Base-by-base conservation (phyloP, 2,888 invertebrate species). In the Drosophila paucipuncta region DNA sequence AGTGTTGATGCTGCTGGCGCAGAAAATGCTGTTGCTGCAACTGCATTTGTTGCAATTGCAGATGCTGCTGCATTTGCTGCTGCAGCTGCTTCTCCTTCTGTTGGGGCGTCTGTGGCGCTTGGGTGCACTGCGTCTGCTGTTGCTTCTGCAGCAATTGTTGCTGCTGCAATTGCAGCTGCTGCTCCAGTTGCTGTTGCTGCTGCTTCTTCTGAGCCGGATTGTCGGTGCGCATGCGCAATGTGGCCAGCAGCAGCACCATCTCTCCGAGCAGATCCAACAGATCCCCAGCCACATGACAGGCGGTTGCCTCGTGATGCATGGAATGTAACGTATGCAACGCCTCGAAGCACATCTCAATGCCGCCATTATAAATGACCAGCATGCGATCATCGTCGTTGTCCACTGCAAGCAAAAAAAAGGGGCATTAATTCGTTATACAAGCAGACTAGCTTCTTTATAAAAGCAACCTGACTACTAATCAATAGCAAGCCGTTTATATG, bases 261-360 rank as follows among this genome's bases (percentile, higher is more conserved):
- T 97, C 96, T 1, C 96, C 95, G 74, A 98, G 94, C 53, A 98
- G 95, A 85, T 98, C 97, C 41, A 97, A 95, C 66, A 98, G 94
- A 93, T 98, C 98, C 4, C 95, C 96, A 0, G 96, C 96, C 22
- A 97, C 96, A 92, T 97, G 97, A 90, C 97, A 97, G 0, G 97
- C 97, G 11, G 98, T 97, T 67, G 98, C 98, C 93, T 98, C 98
- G 89, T 98, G 97, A 92, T 98, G 97, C 96, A 98, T 98, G 82
- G 97, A 96, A 94, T 98, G 98, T 73, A 98, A 94, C 78, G 98
- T 97, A 94, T 97, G 97, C 90, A 98, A 95, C 33, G 98, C 97
- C 95, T 98, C 94, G 52, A 94, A 94, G 61, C 94, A 94, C 94
- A 94, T 94, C 72, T 94, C 96, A 77, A 99, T 94, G 33, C 98